phyloP scores from a whole-genome alignment of 2,797 vertebrate species.

The Salmo trutta region DNA sequence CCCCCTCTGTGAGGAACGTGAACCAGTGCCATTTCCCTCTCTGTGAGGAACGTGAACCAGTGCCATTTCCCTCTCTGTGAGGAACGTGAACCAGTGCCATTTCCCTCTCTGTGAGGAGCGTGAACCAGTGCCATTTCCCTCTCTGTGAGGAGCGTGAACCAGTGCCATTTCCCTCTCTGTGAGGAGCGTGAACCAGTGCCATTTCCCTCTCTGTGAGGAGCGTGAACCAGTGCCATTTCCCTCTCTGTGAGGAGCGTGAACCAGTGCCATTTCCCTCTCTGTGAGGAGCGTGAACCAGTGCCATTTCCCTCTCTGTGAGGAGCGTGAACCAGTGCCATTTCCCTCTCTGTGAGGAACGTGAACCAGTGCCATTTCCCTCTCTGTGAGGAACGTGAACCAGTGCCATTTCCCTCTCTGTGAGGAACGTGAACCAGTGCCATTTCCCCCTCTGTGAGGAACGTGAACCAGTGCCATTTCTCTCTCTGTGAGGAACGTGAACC shows the following conservation, averaged over 20 bases:
- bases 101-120: no score
- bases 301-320: slow-evolving; percentile 11
- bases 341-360: slow-evolving; percentile 36
- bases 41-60: no score
- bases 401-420: slow-evolving; percentile 54
- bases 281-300: not conserved
- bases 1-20: no score
- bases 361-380: no score
- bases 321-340: slow-evolving; percentile 49
- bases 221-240: no score
- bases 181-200: slow-evolving; percentile 41
- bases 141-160: no score
- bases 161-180: not conserved
- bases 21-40: no score
- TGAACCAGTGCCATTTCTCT: slow-evolving; percentile 52
- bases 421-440: no score
- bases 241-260: slow-evolving; percentile 35
- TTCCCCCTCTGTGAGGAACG: slow-evolving; percentile 31
- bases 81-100: no score
- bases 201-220: slow-evolving; percentile 51
- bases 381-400: slow-evolving; percentile 38
- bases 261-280: slow-evolving; percentile 53
- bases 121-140: no score
- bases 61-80: no score
- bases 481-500: slow-evolving; percentile 21